phyloP scores from a whole-genome alignment of 2,888 invertebrate genomes.

The Ecliptopera silaceata region DNA sequence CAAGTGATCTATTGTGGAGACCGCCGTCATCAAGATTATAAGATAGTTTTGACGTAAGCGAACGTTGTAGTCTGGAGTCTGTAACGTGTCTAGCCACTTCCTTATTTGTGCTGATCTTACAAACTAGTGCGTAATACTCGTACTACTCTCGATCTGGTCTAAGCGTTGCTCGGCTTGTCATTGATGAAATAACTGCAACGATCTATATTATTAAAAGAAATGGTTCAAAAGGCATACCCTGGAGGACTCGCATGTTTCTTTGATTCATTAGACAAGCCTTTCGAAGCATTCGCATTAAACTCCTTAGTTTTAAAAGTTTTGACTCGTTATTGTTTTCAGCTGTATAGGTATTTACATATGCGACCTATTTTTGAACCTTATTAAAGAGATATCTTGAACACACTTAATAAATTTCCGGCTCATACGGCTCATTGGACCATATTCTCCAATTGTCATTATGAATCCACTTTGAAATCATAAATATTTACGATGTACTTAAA shows the following conservation, averaged over 20 bases:
- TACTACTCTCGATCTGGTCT: too few relatives aligned
- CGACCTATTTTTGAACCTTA: conserved; percentile 6
- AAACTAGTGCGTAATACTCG: background rate
- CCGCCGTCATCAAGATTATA: conserved; percentile 34
- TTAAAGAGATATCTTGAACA: conserved; percentile 21
- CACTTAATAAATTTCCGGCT: conserved; percentile 38
- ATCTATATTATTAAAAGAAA: background rate
- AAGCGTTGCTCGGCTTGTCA: background rate
- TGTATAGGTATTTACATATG: background rate
- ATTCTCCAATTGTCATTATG: conserved; percentile 43
- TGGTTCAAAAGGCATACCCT: background rate
- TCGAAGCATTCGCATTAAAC: background rate
- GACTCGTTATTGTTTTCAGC: background rate
- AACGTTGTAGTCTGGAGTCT: conserved; percentile 31
- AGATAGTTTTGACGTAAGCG: conserved; percentile 32
- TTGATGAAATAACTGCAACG: background rate
- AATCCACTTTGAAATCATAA: conserved; percentile 37
- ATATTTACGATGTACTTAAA: conserved; percentile 45
- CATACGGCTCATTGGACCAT: conserved; percentile 36
- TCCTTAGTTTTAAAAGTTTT: background rate
- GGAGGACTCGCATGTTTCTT: background rate
- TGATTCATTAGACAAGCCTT: background rate
- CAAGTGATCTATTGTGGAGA: conserved; percentile 38
- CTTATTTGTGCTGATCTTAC: background rate
- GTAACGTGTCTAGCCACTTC: conserved; percentile 33